phyloP scores from a whole-genome alignment of 2,888 invertebrate genomes.

The Stegophylla sp. region DNA sequence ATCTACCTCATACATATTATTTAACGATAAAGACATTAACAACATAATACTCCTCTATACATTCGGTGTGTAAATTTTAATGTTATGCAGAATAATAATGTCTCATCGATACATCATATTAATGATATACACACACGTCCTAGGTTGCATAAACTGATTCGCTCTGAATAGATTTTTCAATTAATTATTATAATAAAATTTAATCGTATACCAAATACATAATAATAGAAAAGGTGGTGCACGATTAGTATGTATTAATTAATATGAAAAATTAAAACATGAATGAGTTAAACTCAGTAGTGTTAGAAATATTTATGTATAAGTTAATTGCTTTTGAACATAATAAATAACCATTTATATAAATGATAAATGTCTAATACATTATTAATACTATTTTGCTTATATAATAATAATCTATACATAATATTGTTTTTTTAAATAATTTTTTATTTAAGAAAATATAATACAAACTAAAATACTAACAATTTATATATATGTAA shows the following conservation, averaged over 20 bases:
- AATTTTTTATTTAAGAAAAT: slow-evolving; percentile 33
- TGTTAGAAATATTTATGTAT: slow-evolving; percentile 13
- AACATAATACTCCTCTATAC: slow-evolving; percentile 5
- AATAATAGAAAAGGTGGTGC: background rate
- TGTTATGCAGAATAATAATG: background rate
- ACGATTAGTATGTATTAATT: slow-evolving; percentile 23
- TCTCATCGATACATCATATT: slow-evolving; percentile 9
- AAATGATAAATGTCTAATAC: slow-evolving; percentile 4
- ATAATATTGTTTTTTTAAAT: slow-evolving; percentile 27
- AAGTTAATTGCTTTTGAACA: background rate
- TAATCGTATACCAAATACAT: slow-evolving; percentile 36
- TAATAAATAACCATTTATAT: slow-evolving; percentile 26
- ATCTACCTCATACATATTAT: slow-evolving; percentile 17
- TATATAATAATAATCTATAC: slow-evolving; percentile 38
- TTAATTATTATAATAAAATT: slow-evolving; percentile 32
- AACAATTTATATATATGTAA: slow-evolving; percentile 26
- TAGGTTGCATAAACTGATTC: slow-evolving; percentile 1
- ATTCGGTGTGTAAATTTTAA: background rate
- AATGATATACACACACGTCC: background rate
- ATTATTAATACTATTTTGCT: slow-evolving; percentile 19
- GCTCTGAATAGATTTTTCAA: slow-evolving; percentile 1
- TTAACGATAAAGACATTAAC: slow-evolving; percentile 25
- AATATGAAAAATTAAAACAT: background rate
- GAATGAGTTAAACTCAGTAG: slow-evolving; percentile 1
- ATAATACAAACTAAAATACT: slow-evolving; percentile 53